A percentile compares a stretch with the other conserved stretches of the same genome.
phyloP scores from a whole-genome alignment of 1,140 invertebrate species.

The Acromyrmex charruanus region DNA sequence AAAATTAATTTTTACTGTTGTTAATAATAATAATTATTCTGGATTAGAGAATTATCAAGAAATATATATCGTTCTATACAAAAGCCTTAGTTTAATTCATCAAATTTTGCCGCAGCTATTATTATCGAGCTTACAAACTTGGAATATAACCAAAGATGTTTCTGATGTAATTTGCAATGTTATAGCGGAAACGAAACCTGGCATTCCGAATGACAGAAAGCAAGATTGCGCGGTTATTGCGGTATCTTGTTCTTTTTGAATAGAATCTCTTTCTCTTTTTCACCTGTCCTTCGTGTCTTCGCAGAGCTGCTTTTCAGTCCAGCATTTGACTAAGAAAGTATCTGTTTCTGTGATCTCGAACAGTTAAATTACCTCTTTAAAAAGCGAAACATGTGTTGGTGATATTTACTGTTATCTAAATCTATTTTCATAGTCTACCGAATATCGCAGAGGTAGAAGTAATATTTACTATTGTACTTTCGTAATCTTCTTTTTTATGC shows the following conservation, averaged over 20 bases:
- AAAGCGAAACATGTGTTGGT: background rate
- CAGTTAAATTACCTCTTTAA: conserved; percentile 10
- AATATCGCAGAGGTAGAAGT: background rate
- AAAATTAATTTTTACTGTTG: background rate
- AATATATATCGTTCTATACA: background rate
- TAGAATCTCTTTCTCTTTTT: background rate
- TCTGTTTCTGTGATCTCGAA: background rate
- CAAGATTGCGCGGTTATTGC: conserved; percentile 26
- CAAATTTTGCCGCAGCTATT: background rate
- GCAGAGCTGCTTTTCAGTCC: background rate
- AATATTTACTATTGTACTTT: background rate
- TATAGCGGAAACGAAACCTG: conserved; percentile 26
- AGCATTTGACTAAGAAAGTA: conserved; percentile 7
- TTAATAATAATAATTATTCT: background rate
- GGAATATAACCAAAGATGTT: conserved; percentile 26
- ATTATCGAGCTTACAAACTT: conserved; percentile 8
- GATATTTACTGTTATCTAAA: conserved; percentile 16
- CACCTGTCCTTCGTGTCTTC: background rate
- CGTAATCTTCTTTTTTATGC: background rate
- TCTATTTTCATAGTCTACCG: background rate
- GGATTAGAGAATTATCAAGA: background rate
- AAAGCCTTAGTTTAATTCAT: background rate
- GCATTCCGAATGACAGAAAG: conserved; percentile 3
- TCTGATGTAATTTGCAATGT: conserved; percentile 30
- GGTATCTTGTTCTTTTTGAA: conserved; percentile 7